Evolutionary conservation across 2,888 invertebrate species (phyloP).

Genomic region (Drosophila bunnanda): DNA sequence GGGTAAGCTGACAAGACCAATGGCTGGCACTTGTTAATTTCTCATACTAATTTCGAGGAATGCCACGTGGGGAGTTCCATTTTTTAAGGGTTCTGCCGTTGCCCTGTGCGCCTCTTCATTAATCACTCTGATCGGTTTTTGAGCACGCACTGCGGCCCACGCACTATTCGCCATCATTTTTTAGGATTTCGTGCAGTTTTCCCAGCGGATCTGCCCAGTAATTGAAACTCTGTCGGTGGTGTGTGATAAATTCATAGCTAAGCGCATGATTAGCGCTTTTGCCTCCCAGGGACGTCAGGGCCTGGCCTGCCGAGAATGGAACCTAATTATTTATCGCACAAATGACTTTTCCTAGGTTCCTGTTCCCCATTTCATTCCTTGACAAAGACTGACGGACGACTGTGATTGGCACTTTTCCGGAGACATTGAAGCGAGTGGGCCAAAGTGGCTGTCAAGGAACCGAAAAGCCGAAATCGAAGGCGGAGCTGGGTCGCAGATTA

Average conservation of each 20-base stretch:
- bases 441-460: constrained; percentile 8
- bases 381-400: constrained; percentile 12
- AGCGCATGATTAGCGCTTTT: constrained; percentile 78
- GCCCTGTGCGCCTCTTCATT: constrained; percentile 64
- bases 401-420: constrained; percentile 27
- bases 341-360: constrained; percentile 60
- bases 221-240: constrained; percentile 70
- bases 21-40: constrained; percentile 77
- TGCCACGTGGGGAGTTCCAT: constrained; percentile 42
- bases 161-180: constrained; percentile 75
- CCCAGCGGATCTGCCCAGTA: constrained; percentile 47
- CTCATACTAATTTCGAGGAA: constrained; percentile 66
- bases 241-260: constrained; percentile 71
- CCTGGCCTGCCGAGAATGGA: constrained; percentile 25
- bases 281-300: constrained; percentile 25
- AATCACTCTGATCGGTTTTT: constrained; percentile 81
- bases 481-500: background rate
- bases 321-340: constrained; percentile 74
- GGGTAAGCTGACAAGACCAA: constrained; percentile 78
- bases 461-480: background rate
- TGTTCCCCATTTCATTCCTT: background rate
- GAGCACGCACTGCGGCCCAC: constrained; percentile 63
- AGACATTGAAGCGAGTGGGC: background rate
- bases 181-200: constrained; percentile 74
- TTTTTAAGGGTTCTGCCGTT: constrained; percentile 19